Conservation (phyloP, 1,140 invertebrate genomes). For the Fragariocoptes setiger region DNA sequence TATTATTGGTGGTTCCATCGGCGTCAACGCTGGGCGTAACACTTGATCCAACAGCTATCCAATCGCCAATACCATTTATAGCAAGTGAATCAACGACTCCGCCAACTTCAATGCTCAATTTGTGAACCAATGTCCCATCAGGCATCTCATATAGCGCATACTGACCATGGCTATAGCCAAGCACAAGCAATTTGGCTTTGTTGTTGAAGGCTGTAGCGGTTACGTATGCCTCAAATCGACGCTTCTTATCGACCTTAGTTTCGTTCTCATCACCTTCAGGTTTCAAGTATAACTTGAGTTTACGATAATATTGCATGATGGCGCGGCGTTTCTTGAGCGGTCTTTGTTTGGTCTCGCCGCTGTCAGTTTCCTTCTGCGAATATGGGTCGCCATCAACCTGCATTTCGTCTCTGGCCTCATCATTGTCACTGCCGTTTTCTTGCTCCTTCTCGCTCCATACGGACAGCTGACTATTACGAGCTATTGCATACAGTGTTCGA, state of each 20-base stretch:
- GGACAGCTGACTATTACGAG: constrained; percentile 30
- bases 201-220: constrained; percentile 48
- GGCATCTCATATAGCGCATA: constrained; percentile 78
- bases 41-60: constrained; percentile 46
- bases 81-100: constrained; percentile 19
- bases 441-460: constrained; percentile 29
- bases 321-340: not conserved
- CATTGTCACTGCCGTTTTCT: constrained; percentile 14
- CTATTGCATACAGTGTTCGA: constrained; percentile 18
- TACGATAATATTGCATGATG: not conserved
- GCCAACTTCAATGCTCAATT: constrained; percentile 20
- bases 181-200: constrained; percentile 38
- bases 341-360: not conserved
- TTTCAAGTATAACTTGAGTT: not conserved
- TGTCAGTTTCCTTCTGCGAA: constrained; percentile 8
- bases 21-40: constrained; percentile 27
- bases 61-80: constrained; percentile 60
- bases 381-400: constrained; percentile 20
- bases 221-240: constrained; percentile 15
- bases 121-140: constrained; percentile 64
- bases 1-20: constrained; percentile 1
- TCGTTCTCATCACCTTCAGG: constrained; percentile 1
- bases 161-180: constrained; percentile 41
- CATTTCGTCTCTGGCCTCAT: no score
- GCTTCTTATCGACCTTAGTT: constrained; percentile 5